phyloP scores from a whole-genome alignment of 2,113 vertebrate species.

The Turdus rufiventris region DNA sequence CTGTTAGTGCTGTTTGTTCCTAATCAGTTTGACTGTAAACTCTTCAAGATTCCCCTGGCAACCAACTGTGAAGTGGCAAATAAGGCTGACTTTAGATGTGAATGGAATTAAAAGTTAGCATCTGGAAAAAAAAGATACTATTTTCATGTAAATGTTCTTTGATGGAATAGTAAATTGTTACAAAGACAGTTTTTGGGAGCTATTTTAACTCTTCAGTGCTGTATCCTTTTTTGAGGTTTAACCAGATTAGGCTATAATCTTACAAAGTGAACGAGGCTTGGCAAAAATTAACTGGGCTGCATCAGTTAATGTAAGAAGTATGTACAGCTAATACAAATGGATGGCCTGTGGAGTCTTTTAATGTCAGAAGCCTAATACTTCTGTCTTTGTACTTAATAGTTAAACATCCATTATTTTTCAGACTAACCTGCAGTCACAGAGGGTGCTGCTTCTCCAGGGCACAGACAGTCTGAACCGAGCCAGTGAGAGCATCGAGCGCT shows the following conservation, averaged over 20 bases:
- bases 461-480: constrained; percentile 86
- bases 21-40: not conserved
- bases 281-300: not conserved
- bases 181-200: not conserved
- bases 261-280: not conserved
- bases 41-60: not conserved
- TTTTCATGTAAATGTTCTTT: not conserved
- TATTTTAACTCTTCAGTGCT: not conserved
- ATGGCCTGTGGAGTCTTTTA: not conserved
- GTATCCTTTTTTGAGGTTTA: not conserved
- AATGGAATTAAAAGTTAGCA: not conserved
- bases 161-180: not conserved
- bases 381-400: not conserved
- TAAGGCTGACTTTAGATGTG: not conserved
- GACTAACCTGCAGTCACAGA: constrained; percentile 86
- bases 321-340: not conserved
- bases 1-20: constrained; percentile 18
- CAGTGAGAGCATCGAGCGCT: constrained; percentile 89
- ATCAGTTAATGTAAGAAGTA: not conserved
- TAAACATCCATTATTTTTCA: constrained; percentile 30
- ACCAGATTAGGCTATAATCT: not conserved
- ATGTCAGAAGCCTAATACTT: not conserved
- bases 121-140: not conserved
- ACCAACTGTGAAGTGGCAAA: not conserved
- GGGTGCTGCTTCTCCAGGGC: constrained; percentile 88